A percentile compares a stretch with the other conserved stretches of the same genome.
phyloP scores from a whole-genome alignment of 2,113 vertebrate species.

The Vombatus ursinus region DNA sequence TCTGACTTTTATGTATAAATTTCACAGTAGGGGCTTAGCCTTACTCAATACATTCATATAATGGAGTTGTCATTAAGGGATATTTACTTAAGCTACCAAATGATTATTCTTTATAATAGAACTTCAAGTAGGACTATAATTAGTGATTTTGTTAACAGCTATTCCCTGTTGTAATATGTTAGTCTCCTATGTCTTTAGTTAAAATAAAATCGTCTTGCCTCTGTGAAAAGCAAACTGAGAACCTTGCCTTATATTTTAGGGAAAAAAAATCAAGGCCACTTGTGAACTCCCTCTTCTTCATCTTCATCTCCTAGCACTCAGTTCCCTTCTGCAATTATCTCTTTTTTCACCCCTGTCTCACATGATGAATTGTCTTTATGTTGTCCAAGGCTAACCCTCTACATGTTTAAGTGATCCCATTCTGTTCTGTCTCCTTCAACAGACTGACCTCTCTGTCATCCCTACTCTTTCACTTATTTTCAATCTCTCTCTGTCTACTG shows the following conservation, averaged over 20 bases:
- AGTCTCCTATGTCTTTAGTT: neutral
- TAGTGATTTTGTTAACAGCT: conserved; percentile 7
- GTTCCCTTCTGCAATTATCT: neutral
- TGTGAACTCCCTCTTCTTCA: neutral
- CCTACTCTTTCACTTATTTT: neutral
- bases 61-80: conserved; percentile 18
- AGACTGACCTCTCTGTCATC: neutral
- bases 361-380: neutral
- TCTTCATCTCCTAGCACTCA: neutral
- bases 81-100: conserved; percentile 17
- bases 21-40: neutral
- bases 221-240: neutral
- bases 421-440: neutral
- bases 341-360: neutral
- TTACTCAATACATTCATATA: conserved; percentile 41
- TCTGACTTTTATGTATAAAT: conserved; percentile 27
- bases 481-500: neutral
- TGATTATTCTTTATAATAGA: conserved; percentile 41
- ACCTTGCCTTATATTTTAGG: neutral
- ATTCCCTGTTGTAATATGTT: conserved; percentile 29
- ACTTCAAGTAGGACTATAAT: conserved; percentile 47
- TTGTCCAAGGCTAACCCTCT: neutral
- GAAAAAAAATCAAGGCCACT: neutral
- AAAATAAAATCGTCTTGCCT: conserved; percentile 37
- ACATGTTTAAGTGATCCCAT: neutral